Conservation (phyloP, 1,140 invertebrate species). For the Achroia grisella region DNA sequence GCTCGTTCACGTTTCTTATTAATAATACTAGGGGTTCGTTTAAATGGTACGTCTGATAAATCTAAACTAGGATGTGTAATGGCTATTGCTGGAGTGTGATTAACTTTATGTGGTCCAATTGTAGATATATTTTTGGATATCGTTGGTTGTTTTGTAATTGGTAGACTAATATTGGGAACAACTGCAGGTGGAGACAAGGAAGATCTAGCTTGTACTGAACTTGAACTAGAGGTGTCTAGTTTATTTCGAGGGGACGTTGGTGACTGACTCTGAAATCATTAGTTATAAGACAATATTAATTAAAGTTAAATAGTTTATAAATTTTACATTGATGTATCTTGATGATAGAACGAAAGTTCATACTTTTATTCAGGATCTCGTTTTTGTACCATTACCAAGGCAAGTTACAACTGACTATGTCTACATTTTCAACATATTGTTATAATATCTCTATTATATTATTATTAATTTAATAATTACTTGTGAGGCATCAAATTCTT, state of each 20-base stretch:
- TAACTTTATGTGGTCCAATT: constrained; percentile 42
- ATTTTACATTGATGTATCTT: too few species aligned
- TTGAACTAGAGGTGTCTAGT: constrained; percentile 56
- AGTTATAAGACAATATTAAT: constrained; percentile 6
- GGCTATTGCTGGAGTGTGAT: constrained; percentile 67
- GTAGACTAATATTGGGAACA: constrained; percentile 51
- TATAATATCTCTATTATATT: too few species aligned
- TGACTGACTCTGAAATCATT: constrained; percentile 56
- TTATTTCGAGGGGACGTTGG: constrained; percentile 70
- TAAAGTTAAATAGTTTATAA: background rate
- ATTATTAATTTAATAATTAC: constrained; percentile 23
- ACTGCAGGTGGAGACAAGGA: constrained; percentile 61
- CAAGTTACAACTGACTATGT: too few species aligned
- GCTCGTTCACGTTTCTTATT: constrained; percentile 70
- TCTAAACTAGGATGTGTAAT: constrained; percentile 68
- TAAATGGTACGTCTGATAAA: constrained; percentile 60
- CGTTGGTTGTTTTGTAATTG: constrained; percentile 69
- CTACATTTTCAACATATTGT: too few species aligned
- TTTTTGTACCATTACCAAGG: too few species aligned
- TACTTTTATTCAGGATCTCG: too few species aligned
- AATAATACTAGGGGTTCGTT: constrained; percentile 65
- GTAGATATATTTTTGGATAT: constrained; percentile 52
- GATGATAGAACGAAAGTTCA: too few species aligned
- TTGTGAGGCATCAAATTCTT: constrained; percentile 77
- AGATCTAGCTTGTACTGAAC: constrained; percentile 38